Conservation (phyloP, 2,888 invertebrate genomes). For the Nomada ruficornis region DNA sequence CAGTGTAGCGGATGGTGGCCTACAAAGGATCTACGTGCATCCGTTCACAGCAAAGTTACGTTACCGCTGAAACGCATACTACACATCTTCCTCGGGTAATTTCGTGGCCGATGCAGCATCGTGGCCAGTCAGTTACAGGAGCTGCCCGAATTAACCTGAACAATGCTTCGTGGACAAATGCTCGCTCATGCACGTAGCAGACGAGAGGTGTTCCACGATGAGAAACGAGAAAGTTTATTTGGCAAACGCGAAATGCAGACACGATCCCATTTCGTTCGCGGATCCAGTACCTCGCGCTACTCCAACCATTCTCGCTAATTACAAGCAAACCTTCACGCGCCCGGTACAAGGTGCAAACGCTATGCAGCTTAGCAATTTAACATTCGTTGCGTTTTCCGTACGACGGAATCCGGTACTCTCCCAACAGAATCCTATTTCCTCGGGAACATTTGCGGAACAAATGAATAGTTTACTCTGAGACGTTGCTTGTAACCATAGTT, state of each 20-base stretch:
- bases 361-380: conserved; percentile 28
- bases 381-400: neutral
- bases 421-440: neutral
- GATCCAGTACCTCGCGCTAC: conserved; percentile 25
- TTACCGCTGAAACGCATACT: conserved; percentile 37
- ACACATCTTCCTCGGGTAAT: conserved; percentile 53
- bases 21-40: conserved; percentile 21
- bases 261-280: conserved; percentile 10
- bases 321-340: conserved; percentile 22
- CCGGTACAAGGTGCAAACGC: neutral
- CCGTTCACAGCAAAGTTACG: conserved; percentile 31
- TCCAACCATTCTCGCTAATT: conserved; percentile 30
- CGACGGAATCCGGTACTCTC: neutral
- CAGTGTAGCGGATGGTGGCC: conserved; percentile 11
- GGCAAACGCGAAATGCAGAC: neutral
- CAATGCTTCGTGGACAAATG: conserved; percentile 51
- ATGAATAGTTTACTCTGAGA: neutral
- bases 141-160: conserved; percentile 53
- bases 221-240: conserved; percentile 10
- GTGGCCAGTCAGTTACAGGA: conserved; percentile 25
- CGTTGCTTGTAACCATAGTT: too few relatives aligned
- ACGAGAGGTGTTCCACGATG: neutral
- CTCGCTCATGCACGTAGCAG: neutral
- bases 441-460: neutral
- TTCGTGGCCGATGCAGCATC: conserved; percentile 43